A percentile compares a stretch with the other conserved stretches of the same genome.
These are phyloP conservation scores for Drepanosiphum platanoidis DNA, from an alignment of 2,888 invertebrate genomes.

Conservation along the genomic window DNA sequence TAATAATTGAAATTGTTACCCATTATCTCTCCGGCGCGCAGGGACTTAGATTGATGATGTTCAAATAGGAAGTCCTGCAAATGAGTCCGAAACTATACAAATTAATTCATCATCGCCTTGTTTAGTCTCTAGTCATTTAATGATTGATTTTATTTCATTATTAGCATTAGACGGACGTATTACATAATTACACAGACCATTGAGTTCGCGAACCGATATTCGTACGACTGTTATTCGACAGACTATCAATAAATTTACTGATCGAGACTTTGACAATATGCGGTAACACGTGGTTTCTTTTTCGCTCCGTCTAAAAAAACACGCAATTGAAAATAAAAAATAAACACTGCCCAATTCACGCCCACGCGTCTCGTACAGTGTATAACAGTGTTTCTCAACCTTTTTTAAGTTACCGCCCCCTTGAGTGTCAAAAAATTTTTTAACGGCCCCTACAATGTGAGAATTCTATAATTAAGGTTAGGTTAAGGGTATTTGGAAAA, in stretches of 20 bases:
- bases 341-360: background rate
- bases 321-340: no score
- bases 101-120: background rate
- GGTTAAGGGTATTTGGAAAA: background rate
- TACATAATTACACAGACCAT: background rate
- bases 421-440: background rate
- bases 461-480: background rate
- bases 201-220: background rate
- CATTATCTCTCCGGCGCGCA: background rate
- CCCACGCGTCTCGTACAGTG: no score
- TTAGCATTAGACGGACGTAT: background rate
- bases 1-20: background rate
- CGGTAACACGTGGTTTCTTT: no score
- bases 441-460: background rate
- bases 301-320: no score
- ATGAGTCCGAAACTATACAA: background rate
- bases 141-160: slow-evolving; percentile 29
- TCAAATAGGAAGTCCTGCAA: background rate
- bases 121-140: background rate
- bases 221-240: background rate
- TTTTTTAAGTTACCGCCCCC: background rate
- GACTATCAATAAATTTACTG: background rate
- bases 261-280: no score
- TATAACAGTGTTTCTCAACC: background rate
- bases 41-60: background rate